Percentiles rank a stretch among this genome's conserved stretches.
Evolutionary conservation across 2,113 vertebrate genomes (phyloP).

Genomic region (Oriolus oriolus): DNA sequence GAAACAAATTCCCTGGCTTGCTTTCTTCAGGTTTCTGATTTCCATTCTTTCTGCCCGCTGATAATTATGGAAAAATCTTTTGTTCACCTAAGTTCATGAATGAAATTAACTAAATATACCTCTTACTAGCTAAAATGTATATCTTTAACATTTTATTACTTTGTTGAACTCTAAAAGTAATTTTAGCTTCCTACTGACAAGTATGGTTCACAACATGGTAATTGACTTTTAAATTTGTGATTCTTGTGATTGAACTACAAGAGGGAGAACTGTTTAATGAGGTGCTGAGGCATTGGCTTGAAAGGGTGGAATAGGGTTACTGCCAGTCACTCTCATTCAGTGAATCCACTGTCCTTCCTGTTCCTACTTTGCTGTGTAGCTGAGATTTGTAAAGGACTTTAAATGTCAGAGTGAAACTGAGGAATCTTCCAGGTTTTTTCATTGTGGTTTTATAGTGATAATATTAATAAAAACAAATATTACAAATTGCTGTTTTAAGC

Average conservation of each 20-base stretch:
- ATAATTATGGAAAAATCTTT: background rate
- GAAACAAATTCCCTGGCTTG: background rate
- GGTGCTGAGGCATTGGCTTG: background rate
- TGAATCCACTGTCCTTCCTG: background rate
- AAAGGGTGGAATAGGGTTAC: background rate
- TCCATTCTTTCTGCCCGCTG: background rate
- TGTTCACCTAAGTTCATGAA: background rate
- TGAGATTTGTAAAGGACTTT: background rate
- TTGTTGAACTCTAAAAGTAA: background rate
- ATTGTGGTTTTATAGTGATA: background rate
- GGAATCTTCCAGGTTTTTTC: background rate
- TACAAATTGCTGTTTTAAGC: background rate
- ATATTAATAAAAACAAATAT: background rate
- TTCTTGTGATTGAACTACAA: background rate
- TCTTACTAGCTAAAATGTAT: background rate
- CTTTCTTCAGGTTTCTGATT: background rate
- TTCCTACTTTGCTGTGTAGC: background rate
- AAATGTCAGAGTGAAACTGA: background rate
- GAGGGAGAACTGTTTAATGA: background rate
- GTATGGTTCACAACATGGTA: background rate
- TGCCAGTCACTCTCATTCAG: background rate
- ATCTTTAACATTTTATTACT: background rate
- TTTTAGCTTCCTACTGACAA: background rate
- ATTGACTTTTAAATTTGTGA: background rate
- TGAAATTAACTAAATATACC: background rate